These are phyloP conservation scores for Brachypteracias leptosomus DNA, from an alignment of 2,113 vertebrate species.

Conservation along the genomic window DNA sequence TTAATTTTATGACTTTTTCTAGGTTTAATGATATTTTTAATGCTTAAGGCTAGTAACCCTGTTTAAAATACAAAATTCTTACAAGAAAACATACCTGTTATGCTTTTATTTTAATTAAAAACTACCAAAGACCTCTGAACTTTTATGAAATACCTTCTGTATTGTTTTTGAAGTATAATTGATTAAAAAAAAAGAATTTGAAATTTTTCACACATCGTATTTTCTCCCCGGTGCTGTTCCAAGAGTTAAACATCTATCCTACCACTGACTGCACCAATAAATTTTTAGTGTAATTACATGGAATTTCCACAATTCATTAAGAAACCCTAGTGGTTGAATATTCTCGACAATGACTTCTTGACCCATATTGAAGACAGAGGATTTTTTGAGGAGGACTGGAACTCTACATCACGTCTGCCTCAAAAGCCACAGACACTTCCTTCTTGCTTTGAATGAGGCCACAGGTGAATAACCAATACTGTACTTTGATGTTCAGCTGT, in stretches of 20 bases:
- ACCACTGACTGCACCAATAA: neutral
- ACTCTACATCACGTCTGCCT: conserved; percentile 48
- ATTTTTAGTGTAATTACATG: neutral
- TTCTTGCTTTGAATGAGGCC: conserved; percentile 56
- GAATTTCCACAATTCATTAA: conserved; percentile 39
- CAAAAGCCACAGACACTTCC: conserved; percentile 77
- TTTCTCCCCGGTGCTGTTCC: neutral
- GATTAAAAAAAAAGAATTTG: neutral
- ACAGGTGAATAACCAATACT: conserved; percentile 32
- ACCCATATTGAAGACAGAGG: conserved; percentile 55
- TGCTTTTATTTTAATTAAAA: neutral
- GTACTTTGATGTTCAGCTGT: neutral
- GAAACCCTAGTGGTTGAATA: conserved; percentile 51
- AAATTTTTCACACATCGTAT: neutral
- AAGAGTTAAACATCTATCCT: neutral
- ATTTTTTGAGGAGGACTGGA: conserved; percentile 60
- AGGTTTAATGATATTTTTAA: neutral
- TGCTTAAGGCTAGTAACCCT: neutral
- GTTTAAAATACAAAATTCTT: neutral
- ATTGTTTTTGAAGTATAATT: neutral
- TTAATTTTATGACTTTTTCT: neutral
- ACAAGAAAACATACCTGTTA: neutral
- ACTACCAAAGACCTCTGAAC: neutral
- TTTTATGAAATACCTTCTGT: neutral
- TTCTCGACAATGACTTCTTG: conserved; percentile 77